Evolutionary conservation across 1,140 invertebrate genomes (phyloP), one percentile per base, ranked within the genome.

Genomic region (Nautilus pompilius): DNA sequence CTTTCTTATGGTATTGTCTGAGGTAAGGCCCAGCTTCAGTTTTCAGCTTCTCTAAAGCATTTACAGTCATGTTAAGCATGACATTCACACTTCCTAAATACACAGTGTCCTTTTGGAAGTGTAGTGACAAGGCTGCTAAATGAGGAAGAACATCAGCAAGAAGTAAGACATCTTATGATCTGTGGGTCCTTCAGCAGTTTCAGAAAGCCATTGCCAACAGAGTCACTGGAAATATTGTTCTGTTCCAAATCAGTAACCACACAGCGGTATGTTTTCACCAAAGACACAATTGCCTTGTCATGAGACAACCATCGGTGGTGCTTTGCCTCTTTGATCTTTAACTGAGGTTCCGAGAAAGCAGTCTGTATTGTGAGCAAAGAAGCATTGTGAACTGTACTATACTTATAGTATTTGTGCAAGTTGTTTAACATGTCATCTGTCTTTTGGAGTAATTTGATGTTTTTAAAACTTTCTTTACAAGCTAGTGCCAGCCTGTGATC

Each of bases 361-460:
- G 8, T 22, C 48, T 62, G 59, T 1, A 66, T 33, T 6, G 46
- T 28, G 57, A 41, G 51, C 24, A 66, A 55, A n/a, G 49, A 61
- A 24, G 59, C 64, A 20, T 51, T 41, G 17, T 62, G 22, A 10
- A 59, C 59, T 30, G 59, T 33, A 53, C 59, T 61, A 48, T 62
- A 61, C 26, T 62, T 66, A 55, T 66, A 61, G 64, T 66, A 57
- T n/a, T 58, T 66, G 59, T 58, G 54, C 13, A 66, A 45, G 17
- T 45, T 46, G 5, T 66, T 49, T 15, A 66, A 10, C 3, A 36
- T 58, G 6, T 66, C 45, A 30, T 61, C 64, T 20, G 46, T 4
- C 48, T 57, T 66, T 20, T 62, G n/a, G n/a, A n/a, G n/a, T n/a
- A n/a, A n/a, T n/a, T n/a, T n/a, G n/a, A n/a, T n/a, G n/a, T n/a